phyloP scores from a whole-genome alignment of 2,888 invertebrate genomes.

The Acanthococcus lagerstroemiae region DNA sequence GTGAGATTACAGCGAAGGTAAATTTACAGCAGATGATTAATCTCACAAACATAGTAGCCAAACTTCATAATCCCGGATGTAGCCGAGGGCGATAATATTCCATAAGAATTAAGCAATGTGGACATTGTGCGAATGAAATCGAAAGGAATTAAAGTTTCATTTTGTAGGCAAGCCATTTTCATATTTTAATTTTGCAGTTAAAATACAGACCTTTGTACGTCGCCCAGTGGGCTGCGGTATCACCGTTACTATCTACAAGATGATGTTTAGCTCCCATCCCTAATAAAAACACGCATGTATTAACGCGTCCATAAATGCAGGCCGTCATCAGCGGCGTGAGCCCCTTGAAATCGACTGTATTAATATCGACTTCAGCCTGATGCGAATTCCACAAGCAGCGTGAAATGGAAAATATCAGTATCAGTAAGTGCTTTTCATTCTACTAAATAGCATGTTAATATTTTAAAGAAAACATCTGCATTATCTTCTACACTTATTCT shows the following conservation, averaged over 20 bases:
- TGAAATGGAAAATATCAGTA: conserved; percentile 17
- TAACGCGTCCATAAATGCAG: conserved; percentile 86
- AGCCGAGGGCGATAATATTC: not conserved
- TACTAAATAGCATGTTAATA: too few relatives aligned
- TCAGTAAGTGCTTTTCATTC: too few relatives aligned
- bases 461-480: too few relatives aligned
- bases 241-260: conserved; percentile 82
- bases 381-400: conserved; percentile 41
- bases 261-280: conserved; percentile 82
- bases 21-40: too few relatives aligned
- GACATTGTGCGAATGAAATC: not conserved
- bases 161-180: not conserved
- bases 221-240: conserved; percentile 88
- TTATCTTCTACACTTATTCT: too few relatives aligned
- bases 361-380: conserved; percentile 76
- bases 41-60: too few relatives aligned
- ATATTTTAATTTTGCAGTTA: too few relatives aligned
- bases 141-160: not conserved
- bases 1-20: not conserved
- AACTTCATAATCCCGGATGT: too few relatives aligned
- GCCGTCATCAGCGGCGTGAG: conserved; percentile 84
- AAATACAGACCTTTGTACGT: conserved; percentile 62
- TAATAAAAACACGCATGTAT: conserved; percentile 77
- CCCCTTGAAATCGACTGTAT: conserved; percentile 74
- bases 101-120: not conserved